Base-by-base conservation (phyloP, 2,797 vertebrate species). In the Enteromius mattozi region DNA sequence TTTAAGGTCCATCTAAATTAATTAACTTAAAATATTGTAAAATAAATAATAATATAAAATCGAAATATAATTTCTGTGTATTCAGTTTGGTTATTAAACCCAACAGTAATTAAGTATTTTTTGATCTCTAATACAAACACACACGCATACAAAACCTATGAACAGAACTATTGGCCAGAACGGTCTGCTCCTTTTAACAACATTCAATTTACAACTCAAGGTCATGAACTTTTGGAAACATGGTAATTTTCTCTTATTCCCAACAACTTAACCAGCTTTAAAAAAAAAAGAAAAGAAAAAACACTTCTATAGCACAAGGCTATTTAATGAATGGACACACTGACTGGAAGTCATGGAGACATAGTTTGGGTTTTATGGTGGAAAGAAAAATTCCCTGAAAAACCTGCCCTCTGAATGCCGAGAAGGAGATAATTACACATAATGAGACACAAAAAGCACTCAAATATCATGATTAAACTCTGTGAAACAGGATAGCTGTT, bases 401-500 rank as follows among this genome's bases (percentile, higher is more conserved):
- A 71, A 71, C 37, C 56, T 77, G 71, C 68, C 45, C 47, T 59
- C 59, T 8, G 37, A 59, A 17, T 40, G 66, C 78, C 24, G 79
- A 81, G 74, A 24, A 82, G 19, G 10, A 16, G 82, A 82, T 85
- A 84, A 78, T 71, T 82, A 71, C 84, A 72, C 51, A 82, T 80
- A 84, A 87, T 80, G 79, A 82, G 61, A 71, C 75, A 71, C 76
- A 80, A 72, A 78, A 70, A 80, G 72, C 63, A 45, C 78, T 87
- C 49, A 74, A 83, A 86, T 63, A 72, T 69, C 65, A 59, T 59
- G 12, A 86, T 84, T 78, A 82, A 87, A 77, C 74, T 66, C 68
- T 78, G 80, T 80, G 63, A 65, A 84, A 87, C 74, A 45, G 12
- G 49, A 70, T 59, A 66, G 65, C 19, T 59, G 70, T 30, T 87